A percentile compares a stretch with the other conserved stretches of the same genome.
Conservation (phyloP, 2,113 vertebrate genomes). For the zebrafish (Danio rerio) region GRCz12tu NC_133181.1:30529001-30529500, state of each 20-base stretch:
- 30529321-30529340: not conserved
- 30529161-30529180: constrained; percentile 84
- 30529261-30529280: constrained; percentile 94
- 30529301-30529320: not conserved
- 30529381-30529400: too few species aligned
- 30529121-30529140: not conserved
- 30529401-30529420: too few species aligned
- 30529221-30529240: constrained; percentile 87
- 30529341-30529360: too few species aligned
- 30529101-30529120: constrained; percentile 10
- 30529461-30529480: too few species aligned
- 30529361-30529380: too few species aligned
- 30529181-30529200: constrained; percentile 97
- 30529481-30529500: too few species aligned
- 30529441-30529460: too few species aligned
- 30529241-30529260: constrained; percentile 84
- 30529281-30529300: constrained; percentile 93
- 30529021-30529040: not conserved
- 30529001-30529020: not conserved
- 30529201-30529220: constrained; percentile 93
- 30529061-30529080: not conserved
- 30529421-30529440: too few species aligned
- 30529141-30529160: not conserved
- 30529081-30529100: not conserved
- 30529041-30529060: not conserved